Conservation (phyloP, 2,113 vertebrate genomes). For the Tinamus guttatus region DNA sequence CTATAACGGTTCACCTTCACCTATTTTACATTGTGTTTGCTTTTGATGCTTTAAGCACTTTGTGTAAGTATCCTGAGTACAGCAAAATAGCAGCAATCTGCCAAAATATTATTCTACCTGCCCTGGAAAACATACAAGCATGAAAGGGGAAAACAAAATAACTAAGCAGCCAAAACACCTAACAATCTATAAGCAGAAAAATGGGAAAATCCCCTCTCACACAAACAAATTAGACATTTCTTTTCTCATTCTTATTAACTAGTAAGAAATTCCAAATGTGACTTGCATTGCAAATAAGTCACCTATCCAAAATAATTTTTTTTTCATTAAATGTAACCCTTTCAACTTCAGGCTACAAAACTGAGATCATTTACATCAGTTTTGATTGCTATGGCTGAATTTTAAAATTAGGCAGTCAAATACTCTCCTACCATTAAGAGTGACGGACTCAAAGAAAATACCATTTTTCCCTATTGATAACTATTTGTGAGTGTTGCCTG, state of each 20-base stretch:
- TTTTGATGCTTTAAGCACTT: neutral
- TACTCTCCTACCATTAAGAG: neutral
- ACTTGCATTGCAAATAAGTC: neutral
- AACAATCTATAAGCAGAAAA: neutral
- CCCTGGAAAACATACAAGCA: neutral
- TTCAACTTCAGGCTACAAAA: neutral
- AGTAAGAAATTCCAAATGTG: neutral
- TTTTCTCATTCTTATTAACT: neutral
- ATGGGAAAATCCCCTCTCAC: neutral
- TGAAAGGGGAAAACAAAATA: neutral
- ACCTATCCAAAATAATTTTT: neutral
- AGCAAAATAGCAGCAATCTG: neutral
- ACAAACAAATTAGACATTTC: neutral
- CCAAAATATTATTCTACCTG: neutral
- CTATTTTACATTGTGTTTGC: neutral
- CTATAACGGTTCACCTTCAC: neutral
- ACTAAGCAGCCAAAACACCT: neutral
- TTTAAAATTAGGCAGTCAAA: neutral
- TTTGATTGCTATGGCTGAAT: neutral
- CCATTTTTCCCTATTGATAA: neutral
- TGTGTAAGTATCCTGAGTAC: neutral
- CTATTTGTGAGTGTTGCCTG: neutral
- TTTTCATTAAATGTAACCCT: neutral
- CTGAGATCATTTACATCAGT: neutral
- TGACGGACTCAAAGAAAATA: fast-evolving